Conservation (phyloP, 2,888 invertebrate genomes). For the Aspidiotus destructor region DNA sequence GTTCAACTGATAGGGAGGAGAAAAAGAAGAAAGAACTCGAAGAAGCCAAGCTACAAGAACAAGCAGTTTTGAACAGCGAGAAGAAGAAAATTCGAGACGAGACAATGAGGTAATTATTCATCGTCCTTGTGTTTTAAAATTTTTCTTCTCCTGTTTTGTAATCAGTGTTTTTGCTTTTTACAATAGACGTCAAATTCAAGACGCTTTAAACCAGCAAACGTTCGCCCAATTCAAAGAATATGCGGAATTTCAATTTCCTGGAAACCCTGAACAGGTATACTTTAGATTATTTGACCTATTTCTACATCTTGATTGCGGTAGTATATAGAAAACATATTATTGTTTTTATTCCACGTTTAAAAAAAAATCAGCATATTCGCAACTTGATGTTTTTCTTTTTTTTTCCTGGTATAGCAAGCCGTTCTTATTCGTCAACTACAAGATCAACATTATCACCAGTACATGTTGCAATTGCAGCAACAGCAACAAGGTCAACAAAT, state of each 20-base stretch:
- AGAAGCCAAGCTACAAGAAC: slow-evolving; percentile 43
- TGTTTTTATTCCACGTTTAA: no score
- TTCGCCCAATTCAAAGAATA: slow-evolving; percentile 82
- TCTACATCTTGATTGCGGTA: no score
- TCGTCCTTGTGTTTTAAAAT: background rate
- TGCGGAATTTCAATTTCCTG: slow-evolving; percentile 73
- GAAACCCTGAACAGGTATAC: slow-evolving; percentile 49
- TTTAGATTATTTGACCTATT: background rate
- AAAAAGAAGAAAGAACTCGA: slow-evolving; percentile 50
- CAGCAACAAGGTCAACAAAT: slow-evolving; percentile 41
- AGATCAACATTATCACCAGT: slow-evolving; percentile 97
- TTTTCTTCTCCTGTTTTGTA: slow-evolving; percentile 3
- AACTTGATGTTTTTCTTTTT: background rate
- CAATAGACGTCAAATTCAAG: slow-evolving; percentile 74
- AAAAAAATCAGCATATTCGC: no score
- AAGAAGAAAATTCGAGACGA: slow-evolving; percentile 54
- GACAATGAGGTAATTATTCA: slow-evolving; percentile 39
- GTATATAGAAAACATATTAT: no score
- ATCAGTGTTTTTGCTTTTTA: slow-evolving; percentile 6
- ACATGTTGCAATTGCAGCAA: slow-evolving; percentile 84
- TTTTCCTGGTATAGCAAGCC: slow-evolving; percentile 60
- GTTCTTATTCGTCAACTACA: slow-evolving; percentile 87
- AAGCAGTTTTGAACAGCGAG: slow-evolving; percentile 52
- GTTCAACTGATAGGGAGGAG: slow-evolving; percentile 42
- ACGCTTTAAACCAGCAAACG: slow-evolving; percentile 90